phyloP scores from a whole-genome alignment of 2,888 invertebrate genomes.

The Smittia aterrima region DNA sequence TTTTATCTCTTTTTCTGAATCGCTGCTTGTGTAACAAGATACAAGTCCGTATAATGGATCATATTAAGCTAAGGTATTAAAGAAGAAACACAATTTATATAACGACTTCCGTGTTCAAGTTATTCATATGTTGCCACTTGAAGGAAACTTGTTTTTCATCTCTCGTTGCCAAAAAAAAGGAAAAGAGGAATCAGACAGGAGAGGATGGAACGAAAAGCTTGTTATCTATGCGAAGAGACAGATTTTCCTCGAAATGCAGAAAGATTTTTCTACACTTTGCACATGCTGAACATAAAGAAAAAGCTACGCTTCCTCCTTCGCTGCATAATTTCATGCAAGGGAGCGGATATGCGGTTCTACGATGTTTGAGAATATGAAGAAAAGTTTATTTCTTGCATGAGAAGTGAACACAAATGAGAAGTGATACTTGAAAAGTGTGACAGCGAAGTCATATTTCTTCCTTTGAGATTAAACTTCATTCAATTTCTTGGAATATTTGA shows the following conservation, averaged over 20 bases:
- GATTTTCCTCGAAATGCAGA: neutral
- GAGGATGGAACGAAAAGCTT: neutral
- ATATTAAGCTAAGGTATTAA: conserved; percentile 40
- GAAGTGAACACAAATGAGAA: conserved; percentile 13
- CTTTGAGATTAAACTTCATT: neutral
- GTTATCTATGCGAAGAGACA: neutral
- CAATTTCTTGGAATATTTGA: neutral
- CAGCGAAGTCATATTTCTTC: neutral
- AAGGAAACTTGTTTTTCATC: neutral
- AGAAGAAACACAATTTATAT: conserved; percentile 39
- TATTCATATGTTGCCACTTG: conserved; percentile 25
- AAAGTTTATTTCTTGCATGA: neutral
- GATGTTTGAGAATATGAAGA: neutral
- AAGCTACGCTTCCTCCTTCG: neutral
- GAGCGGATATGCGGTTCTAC: neutral
- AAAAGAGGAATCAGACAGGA: neutral
- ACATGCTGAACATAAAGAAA: neutral
- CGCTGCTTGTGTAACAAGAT: neutral
- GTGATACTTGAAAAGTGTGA: conserved; percentile 17
- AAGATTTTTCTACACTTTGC: conserved; percentile 4
- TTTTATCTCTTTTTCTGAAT: neutral
- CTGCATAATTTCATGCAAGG: neutral
- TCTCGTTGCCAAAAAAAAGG: neutral
- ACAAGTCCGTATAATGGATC: conserved; percentile 34
- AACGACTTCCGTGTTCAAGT: conserved; percentile 40